These are phyloP conservation scores for Zeugodacus cucurbitae DNA, from an alignment of 1,140 invertebrate species.

Conservation along the genomic window DNA sequence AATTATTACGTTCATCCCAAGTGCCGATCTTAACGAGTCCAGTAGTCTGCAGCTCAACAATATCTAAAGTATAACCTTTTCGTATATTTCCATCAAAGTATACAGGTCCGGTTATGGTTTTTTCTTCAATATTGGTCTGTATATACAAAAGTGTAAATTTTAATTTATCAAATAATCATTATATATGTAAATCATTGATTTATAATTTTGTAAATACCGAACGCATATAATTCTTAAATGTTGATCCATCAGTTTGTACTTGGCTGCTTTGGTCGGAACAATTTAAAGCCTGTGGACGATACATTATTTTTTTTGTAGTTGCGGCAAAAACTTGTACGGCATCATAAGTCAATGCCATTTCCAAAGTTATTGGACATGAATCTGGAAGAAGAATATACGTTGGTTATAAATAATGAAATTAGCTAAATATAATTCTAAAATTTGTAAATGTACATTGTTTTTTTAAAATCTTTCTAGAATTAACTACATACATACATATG, in stretches of 20 bases:
- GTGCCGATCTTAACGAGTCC: slow-evolving; percentile 78
- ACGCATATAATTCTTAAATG: slow-evolving; percentile 83
- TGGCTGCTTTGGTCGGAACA: slow-evolving; percentile 68
- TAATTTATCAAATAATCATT: not conserved
- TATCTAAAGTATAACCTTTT: slow-evolving; percentile 81
- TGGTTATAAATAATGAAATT: not conserved
- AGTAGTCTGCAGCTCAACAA: slow-evolving; percentile 77
- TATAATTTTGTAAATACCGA: slow-evolving; percentile 67
- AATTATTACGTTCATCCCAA: slow-evolving; percentile 72
- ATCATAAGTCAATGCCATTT: slow-evolving; percentile 83
- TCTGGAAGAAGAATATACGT: slow-evolving; percentile 44
- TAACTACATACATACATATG: no score
- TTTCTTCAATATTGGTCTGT: slow-evolving; percentile 54
- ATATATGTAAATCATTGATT: not conserved
- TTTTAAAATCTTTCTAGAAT: no score
- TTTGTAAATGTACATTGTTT: no score
- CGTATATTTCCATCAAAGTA: slow-evolving; percentile 87
- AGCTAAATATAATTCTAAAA: not conserved
- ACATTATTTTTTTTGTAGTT: slow-evolving; percentile 55
- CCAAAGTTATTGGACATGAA: slow-evolving; percentile 67
- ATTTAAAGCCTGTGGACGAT: slow-evolving; percentile 58
- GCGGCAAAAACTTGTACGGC: slow-evolving; percentile 79
- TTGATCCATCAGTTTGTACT: slow-evolving; percentile 72
- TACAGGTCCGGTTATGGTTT: slow-evolving; percentile 81
- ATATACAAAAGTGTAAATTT: not conserved